Base-by-base conservation (phyloP, 2,888 invertebrate genomes). In the Hecatera dysodea region DNA sequence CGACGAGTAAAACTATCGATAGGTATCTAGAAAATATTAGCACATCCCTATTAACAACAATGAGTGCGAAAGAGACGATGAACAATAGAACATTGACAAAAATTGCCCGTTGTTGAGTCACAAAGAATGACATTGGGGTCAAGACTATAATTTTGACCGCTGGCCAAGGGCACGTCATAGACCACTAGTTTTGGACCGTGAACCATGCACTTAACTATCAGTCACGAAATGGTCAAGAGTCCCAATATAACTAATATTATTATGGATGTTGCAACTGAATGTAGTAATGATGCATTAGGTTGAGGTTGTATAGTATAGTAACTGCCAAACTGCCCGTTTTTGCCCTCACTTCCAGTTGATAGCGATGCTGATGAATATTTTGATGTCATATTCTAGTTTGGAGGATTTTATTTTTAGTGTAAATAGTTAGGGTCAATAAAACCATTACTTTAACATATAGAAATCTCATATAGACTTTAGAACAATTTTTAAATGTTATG, bases 121-220 rank as follows among this genome's bases (percentile, higher is more conserved):
- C 55, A 57, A 55, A 67, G 65, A 67, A 53, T 72, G 70, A 72
- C 80, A 80, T 71, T 59, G 80, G 33, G 85, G 83, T 84, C 85
- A 83, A 78, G 82, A 67, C 61, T 44, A 69, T 71, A 62, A 60
- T 68, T 76, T 69, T 73, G 78, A 74, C 74, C 67, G 61, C 24
- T 67, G 60, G 24, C 67, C 80, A 82, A 83, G 78, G 80, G 67
- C 75, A 70, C 15, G 24, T 53, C 65, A 50, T 33, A 66, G n/a
- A 69, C 53, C 56, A 60, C 48, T 33, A 60, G 27, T 46, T 27
- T 59, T 4, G 17, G 33, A 57, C 62, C 72, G 29, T 64, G 74
- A 78, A 81, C 73, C 39, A 29, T 6, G 39, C 48, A 68, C 77
- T 69, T 57, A 57, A 71, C 46, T 63, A 27, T 55, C 0, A 11